A percentile compares a stretch with the other conserved stretches of the same genome.
phyloP scores from a whole-genome alignment of 1,140 invertebrate species.

The Drosophila saltans region DNA sequence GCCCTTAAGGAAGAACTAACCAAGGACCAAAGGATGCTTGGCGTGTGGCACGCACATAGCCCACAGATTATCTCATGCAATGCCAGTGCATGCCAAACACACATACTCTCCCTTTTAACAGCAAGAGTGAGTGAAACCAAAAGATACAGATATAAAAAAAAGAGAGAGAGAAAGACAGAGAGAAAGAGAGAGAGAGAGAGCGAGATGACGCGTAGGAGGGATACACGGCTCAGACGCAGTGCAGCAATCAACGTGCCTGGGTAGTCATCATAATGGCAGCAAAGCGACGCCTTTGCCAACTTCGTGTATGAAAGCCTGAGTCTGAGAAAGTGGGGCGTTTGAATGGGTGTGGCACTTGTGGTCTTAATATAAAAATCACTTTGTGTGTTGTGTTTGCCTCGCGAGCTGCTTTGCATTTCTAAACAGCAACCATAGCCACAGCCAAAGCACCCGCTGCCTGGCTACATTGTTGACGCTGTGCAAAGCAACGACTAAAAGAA shows the following conservation, averaged over 20 bases:
- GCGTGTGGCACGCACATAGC: conserved; percentile 76
- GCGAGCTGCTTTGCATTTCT: conserved; percentile 78
- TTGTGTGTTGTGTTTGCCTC: conserved; percentile 78
- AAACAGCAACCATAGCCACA: conserved; percentile 48
- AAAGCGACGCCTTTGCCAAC: conserved; percentile 58
- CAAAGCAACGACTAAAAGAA: conserved; percentile 31
- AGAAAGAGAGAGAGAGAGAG: neutral
- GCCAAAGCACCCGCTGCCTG: neutral
- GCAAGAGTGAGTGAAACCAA: neutral
- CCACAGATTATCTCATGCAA: conserved; percentile 78
- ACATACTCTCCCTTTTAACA: conserved; percentile 26
- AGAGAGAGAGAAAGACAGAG: neutral
- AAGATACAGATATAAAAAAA: neutral
- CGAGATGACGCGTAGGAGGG: neutral
- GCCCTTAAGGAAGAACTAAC: conserved; percentile 30
- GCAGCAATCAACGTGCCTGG: conserved; percentile 73
- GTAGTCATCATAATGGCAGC: conserved; percentile 78
- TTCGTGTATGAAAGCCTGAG: neutral
- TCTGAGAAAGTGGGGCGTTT: neutral
- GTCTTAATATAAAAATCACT: conserved; percentile 82
- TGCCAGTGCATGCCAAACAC: conserved; percentile 68
- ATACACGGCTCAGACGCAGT: conserved; percentile 44
- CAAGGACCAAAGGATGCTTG: conserved; percentile 45
- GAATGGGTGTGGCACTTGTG: conserved; percentile 65
- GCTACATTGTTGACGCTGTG: conserved; percentile 69